A percentile compares a stretch with the other conserved stretches of the same genome.
Evolutionary conservation across 2,888 invertebrate species (phyloP).

Genomic region (Cryptophagus acutangulus): DNA sequence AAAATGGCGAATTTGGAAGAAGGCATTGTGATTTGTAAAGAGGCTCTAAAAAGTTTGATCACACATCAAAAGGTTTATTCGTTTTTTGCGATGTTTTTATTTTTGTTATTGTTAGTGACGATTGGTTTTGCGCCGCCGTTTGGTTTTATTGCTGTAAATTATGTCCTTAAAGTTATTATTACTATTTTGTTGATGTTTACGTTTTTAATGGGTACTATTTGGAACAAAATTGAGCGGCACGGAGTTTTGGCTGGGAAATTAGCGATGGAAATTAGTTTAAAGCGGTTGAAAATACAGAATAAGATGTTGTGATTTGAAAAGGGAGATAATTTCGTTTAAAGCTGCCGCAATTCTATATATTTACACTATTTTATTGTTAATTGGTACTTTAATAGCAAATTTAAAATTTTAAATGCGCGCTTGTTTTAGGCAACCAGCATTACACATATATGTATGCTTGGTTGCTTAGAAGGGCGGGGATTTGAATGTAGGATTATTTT

Average conservation of each 20-base stretch:
- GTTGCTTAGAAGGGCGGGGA: too few relatives aligned
- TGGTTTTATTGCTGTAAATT: constrained; percentile 49
- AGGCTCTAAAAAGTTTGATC: constrained; percentile 51
- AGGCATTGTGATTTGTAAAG: constrained; percentile 57
- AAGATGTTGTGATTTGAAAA: too few relatives aligned
- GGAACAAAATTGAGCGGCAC: constrained; percentile 78
- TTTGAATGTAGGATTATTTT: too few relatives aligned
- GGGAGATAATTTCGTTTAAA: too few relatives aligned
- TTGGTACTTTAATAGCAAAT: too few relatives aligned
- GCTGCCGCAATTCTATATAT: too few relatives aligned
- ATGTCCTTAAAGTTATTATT: constrained; percentile 58
- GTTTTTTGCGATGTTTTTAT: constrained; percentile 49
- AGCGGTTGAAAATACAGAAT: constrained; percentile 25
- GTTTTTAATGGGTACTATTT: constrained; percentile 72
- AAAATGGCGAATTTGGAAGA: constrained; percentile 50
- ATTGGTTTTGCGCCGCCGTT: constrained; percentile 49
- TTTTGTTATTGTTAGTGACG: constrained; percentile 51
- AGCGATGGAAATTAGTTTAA: constrained; percentile 59
- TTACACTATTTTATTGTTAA: too few relatives aligned
- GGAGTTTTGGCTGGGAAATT: constrained; percentile 69
- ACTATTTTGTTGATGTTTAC: constrained; percentile 64
- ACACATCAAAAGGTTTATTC: constrained; percentile 54
- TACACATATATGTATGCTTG: too few relatives aligned
- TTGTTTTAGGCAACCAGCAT: too few relatives aligned
- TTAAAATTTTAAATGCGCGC: too few relatives aligned